Evolutionary conservation across 2,888 invertebrate species (phyloP).

Genomic region (Limnephilus marmoratus): DNA sequence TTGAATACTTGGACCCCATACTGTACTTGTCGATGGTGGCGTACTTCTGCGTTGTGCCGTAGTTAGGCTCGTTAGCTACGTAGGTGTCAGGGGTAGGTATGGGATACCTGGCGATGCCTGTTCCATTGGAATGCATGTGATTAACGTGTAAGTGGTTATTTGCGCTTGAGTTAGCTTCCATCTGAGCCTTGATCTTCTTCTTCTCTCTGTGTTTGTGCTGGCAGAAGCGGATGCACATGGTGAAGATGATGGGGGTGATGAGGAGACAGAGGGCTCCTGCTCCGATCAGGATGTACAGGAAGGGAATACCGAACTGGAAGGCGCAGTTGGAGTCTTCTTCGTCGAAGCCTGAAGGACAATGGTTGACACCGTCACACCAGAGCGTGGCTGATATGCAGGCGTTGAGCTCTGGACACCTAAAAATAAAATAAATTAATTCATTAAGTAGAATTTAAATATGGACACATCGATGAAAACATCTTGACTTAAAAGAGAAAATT

Average conservation of each 20-base stretch:
- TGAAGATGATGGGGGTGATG: constrained; percentile 78
- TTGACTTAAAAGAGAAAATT: too few relatives aligned
- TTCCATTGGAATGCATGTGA: constrained; percentile 77
- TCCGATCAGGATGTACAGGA: constrained; percentile 81
- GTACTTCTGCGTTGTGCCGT: constrained; percentile 77
- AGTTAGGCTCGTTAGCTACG: constrained; percentile 73
- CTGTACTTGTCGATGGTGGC: constrained; percentile 78
- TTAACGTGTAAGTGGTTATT: constrained; percentile 79
- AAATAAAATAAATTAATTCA: constrained; percentile 67
- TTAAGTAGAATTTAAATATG: neutral
- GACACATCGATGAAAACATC: too few relatives aligned
- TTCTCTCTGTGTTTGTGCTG: constrained; percentile 79
- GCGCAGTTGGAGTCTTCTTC: constrained; percentile 88
- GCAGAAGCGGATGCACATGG: constrained; percentile 79
- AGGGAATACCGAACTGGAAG: constrained; percentile 82
- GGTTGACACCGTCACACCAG: constrained; percentile 88
- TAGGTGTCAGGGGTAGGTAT: constrained; percentile 62
- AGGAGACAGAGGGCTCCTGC: constrained; percentile 81
- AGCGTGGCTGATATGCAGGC: constrained; percentile 87
- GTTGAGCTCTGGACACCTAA: constrained; percentile 87
- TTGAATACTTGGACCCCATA: constrained; percentile 77
- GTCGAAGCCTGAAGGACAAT: constrained; percentile 90
- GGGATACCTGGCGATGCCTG: constrained; percentile 68
- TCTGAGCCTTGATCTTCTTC: constrained; percentile 77
- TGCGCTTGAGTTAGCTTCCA: constrained; percentile 78